Evolutionary conservation across 2,113 vertebrate species (phyloP), one percentile per base, ranked within the genome.

Genomic region (Columba livia): DNA sequence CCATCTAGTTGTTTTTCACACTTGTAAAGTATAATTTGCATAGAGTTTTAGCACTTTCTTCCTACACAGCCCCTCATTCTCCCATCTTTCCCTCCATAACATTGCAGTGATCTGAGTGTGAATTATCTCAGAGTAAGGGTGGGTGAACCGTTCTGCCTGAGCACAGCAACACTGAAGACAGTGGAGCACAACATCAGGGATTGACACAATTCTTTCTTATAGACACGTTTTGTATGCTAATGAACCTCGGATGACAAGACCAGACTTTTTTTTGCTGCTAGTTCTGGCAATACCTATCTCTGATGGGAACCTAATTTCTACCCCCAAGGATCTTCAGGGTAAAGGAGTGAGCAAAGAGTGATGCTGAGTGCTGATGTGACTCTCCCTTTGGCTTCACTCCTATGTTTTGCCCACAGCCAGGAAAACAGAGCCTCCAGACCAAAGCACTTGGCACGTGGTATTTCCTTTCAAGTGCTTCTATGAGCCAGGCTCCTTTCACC

Each of bases 401-500:
- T 93, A 40, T 94, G 72, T 90, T 91, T 21, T 85, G 58, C 82
- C 87, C 79, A 18, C 47, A 89, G 66, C 85, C 93, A 94, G 95
- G 91, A 97, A 97, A 96, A 91, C 8, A 96, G 88, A 94, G 79
- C 86, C 85, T 92, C 87, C 81, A 96, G 89, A 97, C 87, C 77
- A 94, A 97, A 89, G 73, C 93, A 93, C 89, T 75, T 94, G 97
- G 96, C 95, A 94, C 85, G 90, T 92, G 95, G 79, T 90, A 66
- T 97, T 97, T 96, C 94, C 93, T 97, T 97, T 97, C 90, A 95
- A 94, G 91, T 66, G 54, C 66, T 91, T 92, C 85, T 95, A 20
- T 77, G 69, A 94, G 88, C 90, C 92, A 73, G 92, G 77, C 75
- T 91, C 73, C 89, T 97, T 96, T 90, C 79, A 89, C 94, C 70